Conservation (phyloP, 2,888 invertebrate species). For the Acrobasis repandana region DNA sequence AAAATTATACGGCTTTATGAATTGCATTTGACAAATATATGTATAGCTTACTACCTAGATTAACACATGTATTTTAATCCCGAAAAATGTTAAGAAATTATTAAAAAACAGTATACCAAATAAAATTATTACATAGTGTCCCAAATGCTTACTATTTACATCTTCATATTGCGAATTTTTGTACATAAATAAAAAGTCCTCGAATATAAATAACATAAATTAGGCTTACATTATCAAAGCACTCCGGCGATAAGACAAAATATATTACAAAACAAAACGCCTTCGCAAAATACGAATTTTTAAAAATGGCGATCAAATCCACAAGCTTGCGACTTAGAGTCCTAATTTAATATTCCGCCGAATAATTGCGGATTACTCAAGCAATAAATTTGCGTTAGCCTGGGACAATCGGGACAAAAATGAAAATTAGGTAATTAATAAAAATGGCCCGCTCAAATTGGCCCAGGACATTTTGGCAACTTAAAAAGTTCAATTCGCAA, state of each 20-base stretch:
- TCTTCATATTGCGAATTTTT: too few relatives aligned
- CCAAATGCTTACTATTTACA: too few relatives aligned
- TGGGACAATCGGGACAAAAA: constrained; percentile 11
- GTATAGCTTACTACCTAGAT: too few relatives aligned
- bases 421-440: constrained; percentile 17
- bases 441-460: constrained; percentile 10
- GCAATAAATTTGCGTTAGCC: constrained; percentile 19
- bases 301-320: constrained; percentile 8
- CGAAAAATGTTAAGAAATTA: too few relatives aligned
- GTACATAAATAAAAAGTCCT: not conserved
- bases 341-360: constrained; percentile 10
- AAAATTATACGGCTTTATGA: too few relatives aligned
- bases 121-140: too few relatives aligned
- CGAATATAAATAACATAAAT: not conserved
- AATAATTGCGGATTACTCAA: constrained; percentile 13
- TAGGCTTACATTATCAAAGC: not conserved
- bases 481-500: not conserved
- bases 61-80: too few relatives aligned
- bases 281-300: not conserved
- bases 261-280: constrained; percentile 10
- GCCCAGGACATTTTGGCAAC: not conserved
- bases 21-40: too few relatives aligned
- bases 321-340: constrained; percentile 8
- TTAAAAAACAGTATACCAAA: not conserved
- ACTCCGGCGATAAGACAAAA: not conserved